A percentile compares a stretch with the other conserved stretches of the same genome.
Conservation (phyloP, 2,888 invertebrate species). For the Muscina levida region DNA sequence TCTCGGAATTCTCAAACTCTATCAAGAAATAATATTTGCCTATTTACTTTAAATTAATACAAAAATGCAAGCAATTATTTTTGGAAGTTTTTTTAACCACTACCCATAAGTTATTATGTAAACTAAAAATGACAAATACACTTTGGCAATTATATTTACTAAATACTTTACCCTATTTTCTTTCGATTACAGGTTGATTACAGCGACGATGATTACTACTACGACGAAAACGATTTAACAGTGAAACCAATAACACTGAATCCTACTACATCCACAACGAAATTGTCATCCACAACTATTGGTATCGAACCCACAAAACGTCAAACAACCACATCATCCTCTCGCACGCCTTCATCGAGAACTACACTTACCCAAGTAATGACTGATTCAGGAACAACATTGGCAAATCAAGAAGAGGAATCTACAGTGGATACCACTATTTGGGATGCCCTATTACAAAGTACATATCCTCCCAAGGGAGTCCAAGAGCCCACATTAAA, state of each 20-base stretch:
- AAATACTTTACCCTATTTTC: too few species aligned
- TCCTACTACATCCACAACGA: slow-evolving; percentile 65
- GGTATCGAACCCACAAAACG: slow-evolving; percentile 16
- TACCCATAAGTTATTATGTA: too few species aligned
- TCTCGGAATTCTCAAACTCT: too few species aligned
- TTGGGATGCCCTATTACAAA: neutral
- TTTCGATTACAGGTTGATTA: slow-evolving; percentile 73
- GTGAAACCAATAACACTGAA: slow-evolving; percentile 74
- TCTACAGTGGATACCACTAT: neutral
- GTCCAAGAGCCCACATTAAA: neutral
- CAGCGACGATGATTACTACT: slow-evolving; percentile 77
- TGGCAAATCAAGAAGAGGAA: neutral
- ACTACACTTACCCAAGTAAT: neutral
- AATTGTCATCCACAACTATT: slow-evolving; percentile 29
- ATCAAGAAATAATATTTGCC: too few species aligned
- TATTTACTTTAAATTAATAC: too few species aligned
- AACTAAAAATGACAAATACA: too few species aligned
- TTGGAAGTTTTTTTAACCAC: too few species aligned
- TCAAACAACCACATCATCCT: slow-evolving; percentile 21
- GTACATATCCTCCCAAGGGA: neutral
- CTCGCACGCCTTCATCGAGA: neutral
- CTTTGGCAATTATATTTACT: too few species aligned
- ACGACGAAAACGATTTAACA: slow-evolving; percentile 78
- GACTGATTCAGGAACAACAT: neutral
- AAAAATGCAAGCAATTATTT: too few species aligned